Percentiles rank a stretch among this genome's conserved stretches.
These are phyloP conservation scores for Myxocyprinus asiaticus DNA, from an alignment of 2,113 vertebrate genomes.

Conservation along the genomic window DNA sequence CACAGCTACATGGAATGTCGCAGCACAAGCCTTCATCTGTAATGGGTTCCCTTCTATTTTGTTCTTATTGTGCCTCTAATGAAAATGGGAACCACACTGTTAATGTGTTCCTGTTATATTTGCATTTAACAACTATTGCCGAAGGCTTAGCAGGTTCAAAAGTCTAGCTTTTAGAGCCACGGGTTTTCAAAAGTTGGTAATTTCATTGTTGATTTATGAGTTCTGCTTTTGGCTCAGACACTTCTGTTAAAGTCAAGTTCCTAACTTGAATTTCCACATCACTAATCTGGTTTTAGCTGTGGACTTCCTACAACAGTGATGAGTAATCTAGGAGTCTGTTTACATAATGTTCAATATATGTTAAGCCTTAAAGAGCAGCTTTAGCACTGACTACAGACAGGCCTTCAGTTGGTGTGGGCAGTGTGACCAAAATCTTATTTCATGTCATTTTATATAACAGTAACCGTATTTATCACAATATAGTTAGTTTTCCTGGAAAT, in stretches of 20 bases:
- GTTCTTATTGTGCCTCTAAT: constrained; percentile 37
- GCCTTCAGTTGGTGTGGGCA: too few relatives aligned
- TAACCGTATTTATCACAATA: too few relatives aligned
- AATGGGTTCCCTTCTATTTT: constrained; percentile 50
- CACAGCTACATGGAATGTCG: not conserved
- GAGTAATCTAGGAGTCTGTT: constrained; percentile 40
- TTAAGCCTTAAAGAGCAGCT: constrained; percentile 31
- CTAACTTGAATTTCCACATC: constrained; percentile 6
- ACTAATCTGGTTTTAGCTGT: constrained; percentile 20
- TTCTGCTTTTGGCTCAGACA: not conserved
- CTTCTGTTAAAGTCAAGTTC: constrained; percentile 6
- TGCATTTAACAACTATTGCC: constrained; percentile 43
- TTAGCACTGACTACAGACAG: constrained; percentile 4
- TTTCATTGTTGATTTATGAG: constrained; percentile 38
- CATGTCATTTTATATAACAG: too few relatives aligned
- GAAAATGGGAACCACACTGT: constrained; percentile 32
- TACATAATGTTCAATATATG: constrained; percentile 32
- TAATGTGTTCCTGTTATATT: constrained; percentile 28
- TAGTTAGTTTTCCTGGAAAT: too few relatives aligned
- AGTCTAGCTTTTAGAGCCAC: constrained; percentile 4
- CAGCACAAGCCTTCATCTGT: constrained; percentile 43
- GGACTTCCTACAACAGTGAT: constrained; percentile 21
- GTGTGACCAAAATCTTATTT: too few relatives aligned
- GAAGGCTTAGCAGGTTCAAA: constrained; percentile 21
- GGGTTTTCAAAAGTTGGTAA: constrained; percentile 18